Percentiles rank a stretch among this genome's conserved stretches.
These are phyloP conservation scores for Eilema sororculum DNA, from an alignment of 2,888 invertebrate genomes.

Conservation along the genomic window DNA sequence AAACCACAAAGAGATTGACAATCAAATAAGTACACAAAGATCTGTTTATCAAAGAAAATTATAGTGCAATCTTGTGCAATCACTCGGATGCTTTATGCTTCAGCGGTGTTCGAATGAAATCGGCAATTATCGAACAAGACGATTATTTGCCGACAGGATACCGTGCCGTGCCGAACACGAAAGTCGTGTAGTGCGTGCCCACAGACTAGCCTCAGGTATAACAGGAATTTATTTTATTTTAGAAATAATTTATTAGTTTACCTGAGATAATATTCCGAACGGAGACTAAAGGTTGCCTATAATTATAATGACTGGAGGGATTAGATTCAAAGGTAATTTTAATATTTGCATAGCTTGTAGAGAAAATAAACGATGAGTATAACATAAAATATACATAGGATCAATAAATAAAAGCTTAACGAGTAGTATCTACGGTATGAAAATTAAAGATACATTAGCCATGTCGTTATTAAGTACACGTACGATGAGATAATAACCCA, in stretches of 20 bases:
- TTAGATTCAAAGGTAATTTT: background rate
- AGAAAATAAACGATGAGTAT: background rate
- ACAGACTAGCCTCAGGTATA: conserved; percentile 47
- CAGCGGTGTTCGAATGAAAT: conserved; percentile 55
- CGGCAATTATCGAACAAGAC: conserved; percentile 67
- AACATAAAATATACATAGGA: background rate
- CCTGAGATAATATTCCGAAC: conserved; percentile 29
- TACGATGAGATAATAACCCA: background rate
- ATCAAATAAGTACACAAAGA: conserved; percentile 50
- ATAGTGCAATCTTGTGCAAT: conserved; percentile 74
- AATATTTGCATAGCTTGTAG: background rate
- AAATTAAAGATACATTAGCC: background rate
- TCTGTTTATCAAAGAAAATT: conserved; percentile 69
- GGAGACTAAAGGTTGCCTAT: conserved; percentile 30
- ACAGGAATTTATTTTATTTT: conserved; percentile 45
- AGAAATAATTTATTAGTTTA: conserved; percentile 47
- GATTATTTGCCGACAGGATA: conserved; percentile 64
- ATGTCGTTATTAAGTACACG: background rate
- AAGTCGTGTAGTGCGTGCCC: conserved; percentile 45
- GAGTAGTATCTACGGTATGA: background rate
- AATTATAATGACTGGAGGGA: background rate
- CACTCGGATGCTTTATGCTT: conserved; percentile 57
- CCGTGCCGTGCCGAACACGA: conserved; percentile 48
- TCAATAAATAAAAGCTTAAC: conserved; percentile 13
- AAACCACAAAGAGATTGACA: conserved; percentile 22